Percentiles rank a stretch among this genome's conserved stretches.
Evolutionary conservation across 2,888 invertebrate species (phyloP).

Genomic region (Eugnorisma glareosa): DNA sequence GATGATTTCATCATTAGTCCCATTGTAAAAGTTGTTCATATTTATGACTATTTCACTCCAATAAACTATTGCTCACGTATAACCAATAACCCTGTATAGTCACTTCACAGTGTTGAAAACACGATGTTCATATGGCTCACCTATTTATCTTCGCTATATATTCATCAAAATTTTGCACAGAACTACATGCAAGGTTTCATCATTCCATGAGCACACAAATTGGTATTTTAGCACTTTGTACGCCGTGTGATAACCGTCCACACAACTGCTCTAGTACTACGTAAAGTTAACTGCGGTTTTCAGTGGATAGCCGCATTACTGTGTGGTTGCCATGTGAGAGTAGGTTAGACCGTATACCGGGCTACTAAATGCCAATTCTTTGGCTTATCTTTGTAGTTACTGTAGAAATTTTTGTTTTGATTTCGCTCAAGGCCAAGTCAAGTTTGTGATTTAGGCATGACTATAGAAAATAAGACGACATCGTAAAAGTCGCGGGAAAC

Average conservation of each 20-base stretch:
- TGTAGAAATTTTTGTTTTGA: not conserved
- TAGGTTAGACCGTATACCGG: not conserved
- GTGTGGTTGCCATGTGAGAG: not conserved
- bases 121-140: not conserved
- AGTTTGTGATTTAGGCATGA: not conserved
- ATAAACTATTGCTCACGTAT: no score
- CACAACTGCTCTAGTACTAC: not conserved
- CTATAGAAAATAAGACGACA: not conserved
- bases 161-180: conserved; percentile 28
- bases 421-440: not conserved
- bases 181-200: conserved; percentile 10
- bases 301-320: conserved; percentile 13
- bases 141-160: conserved; percentile 29
- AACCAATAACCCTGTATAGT: not conserved
- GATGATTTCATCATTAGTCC: no score
- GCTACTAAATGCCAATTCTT: not conserved
- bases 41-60: no score
- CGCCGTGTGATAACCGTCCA: not conserved
- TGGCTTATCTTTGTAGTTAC: not conserved
- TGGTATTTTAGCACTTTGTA: conserved; percentile 8
- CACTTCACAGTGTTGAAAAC: not conserved
- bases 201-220: conserved; percentile 21
- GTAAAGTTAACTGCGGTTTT: conserved; percentile 13
- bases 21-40: no score
- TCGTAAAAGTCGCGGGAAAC: no score